Conservation (phyloP, 1,140 invertebrate genomes). For the Aphaenogaster floridana region DNA sequence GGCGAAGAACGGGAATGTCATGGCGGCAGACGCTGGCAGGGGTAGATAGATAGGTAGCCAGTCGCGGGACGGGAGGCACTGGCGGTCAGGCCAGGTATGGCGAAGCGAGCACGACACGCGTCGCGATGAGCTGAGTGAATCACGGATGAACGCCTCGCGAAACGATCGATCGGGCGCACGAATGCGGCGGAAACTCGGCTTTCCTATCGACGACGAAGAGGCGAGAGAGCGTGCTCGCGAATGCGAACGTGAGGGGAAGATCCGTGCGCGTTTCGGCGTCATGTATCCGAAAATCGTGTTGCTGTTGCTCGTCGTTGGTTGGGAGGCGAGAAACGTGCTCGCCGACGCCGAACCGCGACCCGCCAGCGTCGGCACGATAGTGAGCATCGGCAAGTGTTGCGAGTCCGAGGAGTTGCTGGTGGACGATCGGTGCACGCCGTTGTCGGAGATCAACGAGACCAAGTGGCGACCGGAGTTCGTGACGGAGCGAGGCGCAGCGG, state of each 20-base stretch:
- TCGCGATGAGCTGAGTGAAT: conserved; percentile 46
- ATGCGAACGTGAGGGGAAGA: background rate
- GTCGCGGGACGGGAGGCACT: background rate
- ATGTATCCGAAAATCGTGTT: conserved; percentile 73
- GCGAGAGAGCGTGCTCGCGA: background rate
- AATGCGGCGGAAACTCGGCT: background rate
- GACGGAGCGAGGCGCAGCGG: conserved; percentile 66
- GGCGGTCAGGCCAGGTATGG: conserved; percentile 43
- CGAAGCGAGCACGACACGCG: background rate
- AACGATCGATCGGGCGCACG: conserved; percentile 15
- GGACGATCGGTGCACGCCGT: conserved; percentile 89
- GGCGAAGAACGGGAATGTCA: conserved; percentile 21
- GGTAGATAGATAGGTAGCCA: conserved; percentile 20
- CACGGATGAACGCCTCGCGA: conserved; percentile 12
- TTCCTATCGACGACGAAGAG: background rate
- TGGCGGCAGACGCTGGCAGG: conserved; percentile 41
- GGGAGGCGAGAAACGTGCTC: conserved; percentile 66
- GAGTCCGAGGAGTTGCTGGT: conserved; percentile 90
- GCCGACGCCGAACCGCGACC: conserved; percentile 62
- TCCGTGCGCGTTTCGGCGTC: conserved; percentile 49
- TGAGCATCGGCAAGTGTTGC: conserved; percentile 90
- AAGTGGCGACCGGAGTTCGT: conserved; percentile 83
- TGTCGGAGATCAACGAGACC: conserved; percentile 88
- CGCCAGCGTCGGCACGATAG: conserved; percentile 81
- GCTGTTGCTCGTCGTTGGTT: conserved; percentile 46